Evolutionary conservation across 2,888 invertebrate genomes (phyloP).

Genomic region (Eurois occulta): DNA sequence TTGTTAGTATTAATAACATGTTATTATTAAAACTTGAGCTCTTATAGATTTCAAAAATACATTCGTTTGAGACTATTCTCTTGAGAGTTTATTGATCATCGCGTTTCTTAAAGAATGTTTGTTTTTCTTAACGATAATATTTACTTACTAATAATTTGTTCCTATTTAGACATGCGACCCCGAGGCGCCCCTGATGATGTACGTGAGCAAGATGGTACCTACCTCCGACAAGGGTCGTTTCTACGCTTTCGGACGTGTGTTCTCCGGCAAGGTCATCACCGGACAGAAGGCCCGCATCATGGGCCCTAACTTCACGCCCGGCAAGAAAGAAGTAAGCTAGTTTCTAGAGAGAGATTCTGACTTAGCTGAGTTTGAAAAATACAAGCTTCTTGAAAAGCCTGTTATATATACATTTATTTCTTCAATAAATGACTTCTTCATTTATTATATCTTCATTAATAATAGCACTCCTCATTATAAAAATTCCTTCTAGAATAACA

Average conservation of each 20-base stretch:
- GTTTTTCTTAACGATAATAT: not conserved
- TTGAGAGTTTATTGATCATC: not conserved
- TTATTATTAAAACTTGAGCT: not conserved
- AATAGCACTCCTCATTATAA: not conserved
- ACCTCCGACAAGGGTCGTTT: constrained; percentile 99
- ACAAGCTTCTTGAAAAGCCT: not conserved
- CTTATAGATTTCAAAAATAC: not conserved
- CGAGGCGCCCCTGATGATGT: constrained; percentile 99
- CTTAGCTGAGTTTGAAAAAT: not conserved
- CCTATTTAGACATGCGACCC: constrained; percentile 96
- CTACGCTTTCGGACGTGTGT: constrained; percentile 99
- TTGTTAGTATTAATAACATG: not conserved
- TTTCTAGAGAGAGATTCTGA: not conserved
- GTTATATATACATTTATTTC: not conserved
- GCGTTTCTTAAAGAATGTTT: not conserved
- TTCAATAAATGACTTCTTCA: not conserved
- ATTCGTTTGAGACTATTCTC: not conserved
- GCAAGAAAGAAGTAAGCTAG: constrained; percentile 96
- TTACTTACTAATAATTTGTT: not conserved
- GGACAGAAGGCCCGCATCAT: constrained; percentile 99
- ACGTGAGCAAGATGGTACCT: constrained; percentile 99
- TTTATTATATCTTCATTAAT: not conserved
- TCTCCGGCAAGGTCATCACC: constrained; percentile 98
- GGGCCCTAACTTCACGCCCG: constrained; percentile 99
- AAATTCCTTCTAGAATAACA: not conserved